Evolutionary conservation across 1,140 invertebrate species (phyloP), one percentile per base, ranked within the genome.

Genomic region (Drosophila parvula): DNA sequence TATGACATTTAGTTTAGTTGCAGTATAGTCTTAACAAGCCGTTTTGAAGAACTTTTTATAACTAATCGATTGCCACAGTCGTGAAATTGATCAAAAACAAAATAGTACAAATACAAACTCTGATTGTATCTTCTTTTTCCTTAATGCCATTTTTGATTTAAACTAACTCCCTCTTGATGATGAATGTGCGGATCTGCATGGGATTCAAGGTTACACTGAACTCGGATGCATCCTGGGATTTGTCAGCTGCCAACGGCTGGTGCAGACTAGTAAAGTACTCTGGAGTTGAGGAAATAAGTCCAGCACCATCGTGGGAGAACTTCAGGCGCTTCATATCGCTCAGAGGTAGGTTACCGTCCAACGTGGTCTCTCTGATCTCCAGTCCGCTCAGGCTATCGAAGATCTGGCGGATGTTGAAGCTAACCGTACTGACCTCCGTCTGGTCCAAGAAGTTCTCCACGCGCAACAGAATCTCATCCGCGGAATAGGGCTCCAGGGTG

Each of bases 391-490:
- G 16, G 0, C 50, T 53, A 38, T 88, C 80, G 9, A 89, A 90
- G 4, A 89, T 84, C 16, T 78, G 30, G 0, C 62, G 61, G 11
- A 91, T 83, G n/a, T 85, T 83, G 41, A 91, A 83, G 22, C 75
- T 83, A 7, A 81, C 74, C 44, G 79, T 14, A 95, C 95, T 67
- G 70, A 96, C 95, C 85, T 98, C 96, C 12, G 93, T 92, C 27
- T 93, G 94, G 90, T 98, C 97, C 70, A 97, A 95, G 50, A 97
- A 94, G 91, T 99, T 97, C 90, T 99, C 98, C 2, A 99, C 92
- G 47, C 98, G 94, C 2, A 99, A 75, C 1, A 99, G 93, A 12
- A 97, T 91, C 10, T 94, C 94, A 4, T 92, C 93, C 6, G 93
- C 94, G 60, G 95, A 95, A 95, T 96, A 97, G 12, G 97, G 96